These are phyloP conservation scores for Amphimedon queenslandica DNA, from an alignment of 37 sponge, comb jelly and placozoan species.

Conservation along the genomic window DNA sequence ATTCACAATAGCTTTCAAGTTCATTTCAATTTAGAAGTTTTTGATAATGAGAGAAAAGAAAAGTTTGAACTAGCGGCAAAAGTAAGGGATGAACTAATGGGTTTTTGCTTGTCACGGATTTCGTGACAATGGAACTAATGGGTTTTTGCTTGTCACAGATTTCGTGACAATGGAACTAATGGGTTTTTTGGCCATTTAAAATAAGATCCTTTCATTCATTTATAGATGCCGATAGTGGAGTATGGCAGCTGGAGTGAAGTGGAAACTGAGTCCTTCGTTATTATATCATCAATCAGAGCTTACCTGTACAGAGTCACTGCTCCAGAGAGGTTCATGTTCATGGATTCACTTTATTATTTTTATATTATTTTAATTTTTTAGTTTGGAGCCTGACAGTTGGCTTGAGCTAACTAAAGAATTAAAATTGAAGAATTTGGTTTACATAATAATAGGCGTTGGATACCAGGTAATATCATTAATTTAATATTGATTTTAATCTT, in stretches of 20 bases:
- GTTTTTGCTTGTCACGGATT: too few species aligned
- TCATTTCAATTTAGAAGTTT: conserved; percentile 50
- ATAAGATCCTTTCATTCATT: neutral
- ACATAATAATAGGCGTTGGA: conserved; percentile 46
- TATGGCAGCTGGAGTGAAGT: neutral
- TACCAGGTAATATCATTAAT: conserved; percentile 34
- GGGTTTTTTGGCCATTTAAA: too few species aligned
- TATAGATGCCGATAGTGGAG: neutral
- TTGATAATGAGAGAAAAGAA: conserved; percentile 33
- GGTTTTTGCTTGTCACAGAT: too few species aligned
- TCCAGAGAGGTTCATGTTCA: conserved; percentile 33
- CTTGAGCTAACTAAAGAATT: conserved; percentile 19
- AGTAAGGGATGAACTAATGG: conserved; percentile 2
- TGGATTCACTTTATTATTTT: neutral
- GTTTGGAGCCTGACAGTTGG: conserved; percentile 45
- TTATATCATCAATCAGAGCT: conserved; percentile 24
- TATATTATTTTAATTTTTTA: conserved; percentile 3
- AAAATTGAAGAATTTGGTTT: conserved; percentile 36
- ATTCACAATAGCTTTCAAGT: conserved; percentile 54
- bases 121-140: too few species aligned
- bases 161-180: too few species aligned
- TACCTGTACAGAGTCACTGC: conserved; percentile 42
- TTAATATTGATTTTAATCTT: too few species aligned
- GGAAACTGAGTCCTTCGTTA: conserved; percentile 2
- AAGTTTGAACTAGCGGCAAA: conserved; percentile 42